Evolutionary conservation across 2,888 invertebrate species (phyloP).

Genomic region (Lypha dubia): DNA sequence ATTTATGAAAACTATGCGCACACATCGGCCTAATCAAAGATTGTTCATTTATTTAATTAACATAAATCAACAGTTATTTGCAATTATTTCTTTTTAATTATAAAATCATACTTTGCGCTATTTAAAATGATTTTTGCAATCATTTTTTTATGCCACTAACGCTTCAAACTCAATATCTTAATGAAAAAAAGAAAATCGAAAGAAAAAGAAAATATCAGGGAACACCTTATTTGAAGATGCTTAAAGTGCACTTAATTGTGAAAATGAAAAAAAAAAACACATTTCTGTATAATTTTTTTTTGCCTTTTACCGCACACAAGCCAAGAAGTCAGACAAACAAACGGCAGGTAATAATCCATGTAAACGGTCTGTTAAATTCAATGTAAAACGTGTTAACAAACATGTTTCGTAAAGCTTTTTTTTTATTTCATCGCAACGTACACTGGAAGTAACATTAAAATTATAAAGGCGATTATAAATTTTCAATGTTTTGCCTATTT

Average conservation of each 20-base stretch:
- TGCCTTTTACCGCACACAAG: conserved; percentile 28
- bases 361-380: conserved; percentile 12
- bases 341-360: conserved; percentile 8
- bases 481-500: background rate
- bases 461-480: background rate
- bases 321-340: too few species aligned
- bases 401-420: conserved; percentile 10
- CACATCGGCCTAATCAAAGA: background rate
- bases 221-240: background rate
- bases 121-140: background rate
- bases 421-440: background rate
- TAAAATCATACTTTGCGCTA: background rate
- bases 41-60: conserved; percentile 12
- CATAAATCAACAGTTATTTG: conserved; percentile 16
- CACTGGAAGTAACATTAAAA: conserved; percentile 21
- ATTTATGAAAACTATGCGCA: background rate
- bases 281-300: background rate
- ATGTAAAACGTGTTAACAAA: conserved; percentile 44
- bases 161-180: background rate
- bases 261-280: background rate
- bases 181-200: conserved; percentile 2
- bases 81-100: conserved; percentile 21
- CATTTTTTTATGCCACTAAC: background rate
- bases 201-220: background rate
- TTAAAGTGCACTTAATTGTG: conserved; percentile 8